These are phyloP conservation scores for Neocloeon triangulifer DNA, from an alignment of 1,140 invertebrate species.

Conservation along the genomic window DNA sequence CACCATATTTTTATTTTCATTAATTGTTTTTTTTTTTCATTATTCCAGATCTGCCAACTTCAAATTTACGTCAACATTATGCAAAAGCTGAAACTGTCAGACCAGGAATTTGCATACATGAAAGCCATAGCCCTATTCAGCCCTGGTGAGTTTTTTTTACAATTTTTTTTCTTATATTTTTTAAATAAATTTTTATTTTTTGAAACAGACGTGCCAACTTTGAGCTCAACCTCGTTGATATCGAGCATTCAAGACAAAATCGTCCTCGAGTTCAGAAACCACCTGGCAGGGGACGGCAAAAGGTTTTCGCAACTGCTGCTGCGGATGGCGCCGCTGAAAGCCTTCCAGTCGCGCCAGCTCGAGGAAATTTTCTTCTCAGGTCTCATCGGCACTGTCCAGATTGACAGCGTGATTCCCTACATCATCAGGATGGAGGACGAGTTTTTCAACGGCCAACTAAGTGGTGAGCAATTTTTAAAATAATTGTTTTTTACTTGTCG, in stretches of 20 bases:
- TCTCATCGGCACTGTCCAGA: constrained; percentile 75
- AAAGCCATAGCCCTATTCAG: constrained; percentile 68
- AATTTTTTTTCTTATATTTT: not conserved
- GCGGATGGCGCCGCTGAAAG: constrained; percentile 50
- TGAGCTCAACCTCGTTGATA: constrained; percentile 13
- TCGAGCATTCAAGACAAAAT: constrained; percentile 47
- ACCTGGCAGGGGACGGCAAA: constrained; percentile 23
- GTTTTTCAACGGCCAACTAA: constrained; percentile 14
- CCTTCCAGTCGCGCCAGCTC: constrained; percentile 51
- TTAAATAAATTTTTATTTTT: not conserved
- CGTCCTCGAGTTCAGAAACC: constrained; percentile 40
- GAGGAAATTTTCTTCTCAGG: constrained; percentile 87
- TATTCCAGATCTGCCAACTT: constrained; percentile 56
- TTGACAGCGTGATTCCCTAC: constrained; percentile 80
- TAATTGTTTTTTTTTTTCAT: no score
- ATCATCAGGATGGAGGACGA: constrained; percentile 55
- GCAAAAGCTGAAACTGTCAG: constrained; percentile 49
- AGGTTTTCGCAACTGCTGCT: constrained; percentile 44
- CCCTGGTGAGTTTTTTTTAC: constrained; percentile 16
- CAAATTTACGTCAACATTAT: constrained; percentile 62
- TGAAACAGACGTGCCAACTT: constrained; percentile 14
- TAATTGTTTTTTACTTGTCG: no score
- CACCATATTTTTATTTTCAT: no score
- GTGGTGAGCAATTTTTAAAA: no score
- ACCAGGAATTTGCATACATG: constrained; percentile 75